Conservation (phyloP, 2,888 invertebrate genomes). For the Tenthredo livida region DNA sequence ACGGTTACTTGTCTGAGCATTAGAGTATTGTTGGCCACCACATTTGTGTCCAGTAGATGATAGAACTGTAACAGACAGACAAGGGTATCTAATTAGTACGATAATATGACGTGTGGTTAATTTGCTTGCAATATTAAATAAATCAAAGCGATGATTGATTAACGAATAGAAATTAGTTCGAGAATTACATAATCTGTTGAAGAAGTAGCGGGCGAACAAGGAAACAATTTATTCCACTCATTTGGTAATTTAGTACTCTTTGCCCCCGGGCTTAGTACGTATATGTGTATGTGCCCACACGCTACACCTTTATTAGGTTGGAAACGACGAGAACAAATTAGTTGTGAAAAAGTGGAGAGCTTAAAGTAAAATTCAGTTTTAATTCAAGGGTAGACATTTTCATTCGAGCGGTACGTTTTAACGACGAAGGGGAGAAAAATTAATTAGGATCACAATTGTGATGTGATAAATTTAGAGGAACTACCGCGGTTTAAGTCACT, state of each 20-base stretch:
- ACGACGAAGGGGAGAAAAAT: slow-evolving; percentile 21
- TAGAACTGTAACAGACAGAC: slow-evolving; percentile 86
- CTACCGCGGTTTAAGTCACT: background rate
- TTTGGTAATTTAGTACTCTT: background rate
- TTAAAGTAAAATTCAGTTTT: slow-evolving; percentile 19
- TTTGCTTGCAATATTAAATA: background rate
- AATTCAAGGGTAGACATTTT: slow-evolving; percentile 20
- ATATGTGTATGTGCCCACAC: background rate
- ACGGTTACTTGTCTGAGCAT: slow-evolving; percentile 89
- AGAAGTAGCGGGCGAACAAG: background rate
- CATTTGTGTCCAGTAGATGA: slow-evolving; percentile 86
- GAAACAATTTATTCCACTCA: background rate
- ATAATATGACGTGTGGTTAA: background rate
- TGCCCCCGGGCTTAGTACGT: background rate
- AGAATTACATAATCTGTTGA: background rate
- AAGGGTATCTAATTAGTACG: slow-evolving; percentile 38
- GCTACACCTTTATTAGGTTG: background rate
- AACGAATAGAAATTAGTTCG: background rate
- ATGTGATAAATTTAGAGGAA: slow-evolving; percentile 12
- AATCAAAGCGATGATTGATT: background rate
- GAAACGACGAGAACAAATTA: slow-evolving; percentile 12
- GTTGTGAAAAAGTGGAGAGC: slow-evolving; percentile 16
- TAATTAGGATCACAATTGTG: slow-evolving; percentile 16
- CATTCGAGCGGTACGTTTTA: slow-evolving; percentile 9
- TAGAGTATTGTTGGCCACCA: slow-evolving; percentile 86